These are phyloP conservation scores for Scolopax mira DNA, from an alignment of 2,113 vertebrate genomes.

Conservation along the genomic window DNA sequence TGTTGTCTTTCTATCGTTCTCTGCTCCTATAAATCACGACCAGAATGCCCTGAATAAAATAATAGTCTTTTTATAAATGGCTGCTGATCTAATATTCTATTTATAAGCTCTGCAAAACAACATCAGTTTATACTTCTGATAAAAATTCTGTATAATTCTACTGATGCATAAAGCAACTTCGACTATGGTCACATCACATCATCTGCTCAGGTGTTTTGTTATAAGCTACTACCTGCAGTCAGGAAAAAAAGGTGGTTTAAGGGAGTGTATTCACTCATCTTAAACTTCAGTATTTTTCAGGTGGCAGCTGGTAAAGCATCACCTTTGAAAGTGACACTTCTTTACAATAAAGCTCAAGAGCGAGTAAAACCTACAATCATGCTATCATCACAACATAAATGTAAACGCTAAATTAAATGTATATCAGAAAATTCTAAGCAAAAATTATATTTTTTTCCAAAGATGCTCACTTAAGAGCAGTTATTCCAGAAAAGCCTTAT, in stretches of 20 bases:
- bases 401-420: not conserved
- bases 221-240: conserved; percentile 6
- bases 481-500: not conserved
- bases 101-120: conserved; percentile 39
- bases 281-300: not conserved
- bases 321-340: not conserved
- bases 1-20: not conserved
- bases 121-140: conserved; percentile 1
- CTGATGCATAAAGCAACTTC: conserved; percentile 2
- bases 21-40: conserved; percentile 26
- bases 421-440: not conserved
- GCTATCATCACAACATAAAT: not conserved
- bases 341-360: not conserved
- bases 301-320: not conserved
- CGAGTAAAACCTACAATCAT: not conserved
- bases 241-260: conserved; percentile 7
- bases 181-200: not conserved
- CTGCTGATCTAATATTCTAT: conserved; percentile 43
- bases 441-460: not conserved
- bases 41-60: conserved; percentile 17
- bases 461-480: not conserved
- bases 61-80: conserved; percentile 33
- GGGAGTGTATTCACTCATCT: not conserved
- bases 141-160: conserved; percentile 17
- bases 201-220: not conserved